Percentiles rank a stretch among this genome's conserved stretches.
phyloP scores from a whole-genome alignment of 2,888 invertebrate species.

The Pecten maximus region DNA sequence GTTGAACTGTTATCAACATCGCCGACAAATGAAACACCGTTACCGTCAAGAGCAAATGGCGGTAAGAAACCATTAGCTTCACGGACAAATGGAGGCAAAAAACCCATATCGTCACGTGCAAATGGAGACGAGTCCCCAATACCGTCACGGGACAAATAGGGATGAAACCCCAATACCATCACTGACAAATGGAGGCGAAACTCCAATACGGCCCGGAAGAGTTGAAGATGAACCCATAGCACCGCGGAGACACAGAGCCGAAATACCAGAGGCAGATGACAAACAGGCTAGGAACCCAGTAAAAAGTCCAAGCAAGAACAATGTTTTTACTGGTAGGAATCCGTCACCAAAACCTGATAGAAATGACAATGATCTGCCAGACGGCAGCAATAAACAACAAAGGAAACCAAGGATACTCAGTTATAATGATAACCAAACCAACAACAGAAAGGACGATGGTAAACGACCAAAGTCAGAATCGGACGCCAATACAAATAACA shows the following conservation, averaged over 20 bases:
- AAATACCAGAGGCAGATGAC: not conserved
- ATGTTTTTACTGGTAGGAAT: not conserved
- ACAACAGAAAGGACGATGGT: not conserved
- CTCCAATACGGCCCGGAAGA: too few species aligned
- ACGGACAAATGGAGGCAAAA: too few species aligned
- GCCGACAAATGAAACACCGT: not conserved
- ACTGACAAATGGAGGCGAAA: not conserved
- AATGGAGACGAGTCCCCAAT: not conserved
- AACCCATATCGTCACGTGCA: too few species aligned
- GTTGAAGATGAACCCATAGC: too few species aligned
- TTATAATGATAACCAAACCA: not conserved
- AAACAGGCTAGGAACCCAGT: not conserved
- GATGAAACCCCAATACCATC: not conserved
- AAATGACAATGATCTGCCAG: not conserved
- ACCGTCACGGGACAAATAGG: not conserved
- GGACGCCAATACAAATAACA: not conserved
- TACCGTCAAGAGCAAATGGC: not conserved
- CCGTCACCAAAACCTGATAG: not conserved
- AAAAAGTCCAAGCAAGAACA: not conserved
- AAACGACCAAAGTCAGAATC: not conserved
- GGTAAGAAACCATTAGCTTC: too few species aligned
- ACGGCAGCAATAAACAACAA: not conserved
- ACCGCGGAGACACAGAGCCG: not conserved
- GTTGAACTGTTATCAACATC: not conserved
- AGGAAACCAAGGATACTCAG: conserved; percentile 8